phyloP scores from a whole-genome alignment of 2,797 vertebrate species.

The Tenualosa ilisha region DNA sequence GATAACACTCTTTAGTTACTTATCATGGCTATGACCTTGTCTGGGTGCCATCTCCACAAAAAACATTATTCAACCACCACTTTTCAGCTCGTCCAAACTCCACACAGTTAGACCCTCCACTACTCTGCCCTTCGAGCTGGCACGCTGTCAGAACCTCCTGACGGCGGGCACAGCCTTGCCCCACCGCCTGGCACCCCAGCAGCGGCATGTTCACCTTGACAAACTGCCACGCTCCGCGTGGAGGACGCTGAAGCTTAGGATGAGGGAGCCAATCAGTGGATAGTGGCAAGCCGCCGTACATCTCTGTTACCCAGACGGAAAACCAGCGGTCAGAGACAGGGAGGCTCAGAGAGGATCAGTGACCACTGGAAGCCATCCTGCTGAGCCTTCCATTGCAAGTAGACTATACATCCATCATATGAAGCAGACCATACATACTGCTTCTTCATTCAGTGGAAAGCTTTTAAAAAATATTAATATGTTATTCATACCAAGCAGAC shows the following conservation, averaged over 20 bases:
- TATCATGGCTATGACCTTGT: background rate
- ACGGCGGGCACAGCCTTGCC: constrained; percentile 23
- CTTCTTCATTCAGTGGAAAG: background rate
- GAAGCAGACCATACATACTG: background rate
- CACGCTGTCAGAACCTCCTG: constrained; percentile 28
- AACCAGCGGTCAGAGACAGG: background rate
- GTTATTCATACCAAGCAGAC: background rate
- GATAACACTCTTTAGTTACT: background rate
- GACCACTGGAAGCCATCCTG: background rate
- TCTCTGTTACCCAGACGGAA: background rate
- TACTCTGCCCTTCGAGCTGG: constrained; percentile 35
- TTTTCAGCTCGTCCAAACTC: background rate
- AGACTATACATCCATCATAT: background rate
- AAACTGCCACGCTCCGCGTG: constrained; percentile 51
- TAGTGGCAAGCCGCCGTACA: constrained; percentile 46
- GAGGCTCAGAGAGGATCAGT: background rate
- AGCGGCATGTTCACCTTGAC: constrained; percentile 62
- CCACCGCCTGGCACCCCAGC: constrained; percentile 49
- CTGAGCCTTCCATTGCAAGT: background rate
- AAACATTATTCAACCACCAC: constrained; percentile 9
- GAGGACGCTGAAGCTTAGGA: constrained; percentile 42
- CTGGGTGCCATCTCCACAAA: background rate
- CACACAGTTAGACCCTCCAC: background rate
- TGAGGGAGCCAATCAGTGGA: constrained; percentile 39
- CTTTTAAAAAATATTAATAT: background rate